Conservation (phyloP, 1,140 invertebrate species). For the Orius laevigatus region DNA sequence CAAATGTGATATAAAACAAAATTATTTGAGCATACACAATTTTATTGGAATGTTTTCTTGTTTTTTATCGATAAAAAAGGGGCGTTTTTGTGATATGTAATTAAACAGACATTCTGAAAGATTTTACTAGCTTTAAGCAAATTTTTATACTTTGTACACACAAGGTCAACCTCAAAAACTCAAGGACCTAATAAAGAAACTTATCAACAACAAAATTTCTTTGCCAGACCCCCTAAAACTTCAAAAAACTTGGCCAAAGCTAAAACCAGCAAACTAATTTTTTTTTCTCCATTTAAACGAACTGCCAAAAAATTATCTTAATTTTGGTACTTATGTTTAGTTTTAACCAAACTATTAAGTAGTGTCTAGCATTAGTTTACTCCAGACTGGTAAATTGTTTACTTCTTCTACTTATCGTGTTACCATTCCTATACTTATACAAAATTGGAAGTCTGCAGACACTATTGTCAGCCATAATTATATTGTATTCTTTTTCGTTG, state of each 20-base stretch:
- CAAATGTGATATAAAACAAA: constrained; percentile 4
- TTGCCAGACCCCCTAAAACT: neutral
- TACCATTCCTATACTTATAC: no score
- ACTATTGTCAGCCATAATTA: no score
- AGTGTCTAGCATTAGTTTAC: no score
- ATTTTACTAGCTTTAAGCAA: neutral
- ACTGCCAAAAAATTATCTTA: constrained; percentile 4
- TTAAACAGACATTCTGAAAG: neutral
- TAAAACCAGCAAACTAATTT: neutral
- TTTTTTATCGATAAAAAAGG: neutral
- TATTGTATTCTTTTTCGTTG: no score
- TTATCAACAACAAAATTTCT: neutral
- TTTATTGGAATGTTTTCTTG: neutral
- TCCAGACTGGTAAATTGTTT: no score
- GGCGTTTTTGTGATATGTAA: neutral
- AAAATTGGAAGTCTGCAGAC: no score
- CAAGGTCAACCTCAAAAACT: neutral
- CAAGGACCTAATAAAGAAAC: neutral
- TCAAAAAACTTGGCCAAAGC: neutral
- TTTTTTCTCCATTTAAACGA: neutral
- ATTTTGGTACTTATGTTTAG: constrained; percentile 1
- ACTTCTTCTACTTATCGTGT: no score
- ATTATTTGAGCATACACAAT: neutral
- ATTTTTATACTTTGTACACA: neutral
- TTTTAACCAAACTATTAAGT: no score